Evolutionary conservation across 2,113 vertebrate species (phyloP).

Genomic region (Spermophilus dauricus): DNA sequence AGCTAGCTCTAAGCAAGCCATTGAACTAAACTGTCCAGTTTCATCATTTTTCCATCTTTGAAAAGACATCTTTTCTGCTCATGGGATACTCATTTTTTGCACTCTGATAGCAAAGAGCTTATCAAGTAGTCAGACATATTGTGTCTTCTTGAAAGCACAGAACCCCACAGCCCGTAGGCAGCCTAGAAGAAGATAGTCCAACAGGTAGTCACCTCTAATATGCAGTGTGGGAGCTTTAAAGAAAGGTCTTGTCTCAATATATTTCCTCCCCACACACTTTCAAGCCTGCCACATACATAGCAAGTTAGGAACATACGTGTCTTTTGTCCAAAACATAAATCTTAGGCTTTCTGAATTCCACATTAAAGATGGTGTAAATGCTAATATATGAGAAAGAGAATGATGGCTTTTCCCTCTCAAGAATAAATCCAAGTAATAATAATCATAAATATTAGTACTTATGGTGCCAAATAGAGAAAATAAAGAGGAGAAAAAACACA

Average conservation of each 20-base stretch:
- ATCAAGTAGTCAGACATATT: background rate
- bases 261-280: background rate
- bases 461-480: background rate
- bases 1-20: background rate
- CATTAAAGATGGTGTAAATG: background rate
- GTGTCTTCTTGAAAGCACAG: background rate
- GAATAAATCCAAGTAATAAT: background rate
- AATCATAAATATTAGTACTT: background rate
- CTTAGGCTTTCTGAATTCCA: background rate
- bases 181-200: rapidly evolving
- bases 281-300: background rate
- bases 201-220: background rate
- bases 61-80: background rate
- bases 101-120: background rate
- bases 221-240: background rate
- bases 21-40: background rate
- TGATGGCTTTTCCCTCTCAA: background rate
- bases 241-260: background rate
- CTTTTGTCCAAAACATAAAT: background rate
- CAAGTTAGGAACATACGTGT: background rate
- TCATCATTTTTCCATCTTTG: conserved; percentile 1
- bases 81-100: background rate
- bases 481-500: too few relatives aligned
- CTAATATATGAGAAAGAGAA: background rate
- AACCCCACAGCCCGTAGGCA: rapidly evolving